phyloP scores from a whole-genome alignment of 2,888 invertebrate genomes.

The Diarsia dahlii region DNA sequence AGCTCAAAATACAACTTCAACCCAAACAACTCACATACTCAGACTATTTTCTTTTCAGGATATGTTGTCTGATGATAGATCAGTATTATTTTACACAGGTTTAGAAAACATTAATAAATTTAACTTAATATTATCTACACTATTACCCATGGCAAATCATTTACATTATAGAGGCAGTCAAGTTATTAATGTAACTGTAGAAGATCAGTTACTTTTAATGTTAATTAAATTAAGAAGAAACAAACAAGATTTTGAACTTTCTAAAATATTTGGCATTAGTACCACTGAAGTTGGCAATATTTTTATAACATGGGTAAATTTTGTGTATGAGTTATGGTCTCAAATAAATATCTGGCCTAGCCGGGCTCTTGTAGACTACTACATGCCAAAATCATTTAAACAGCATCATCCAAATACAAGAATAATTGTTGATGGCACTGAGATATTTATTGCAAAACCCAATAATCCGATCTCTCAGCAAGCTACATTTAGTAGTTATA shows the following conservation, averaged over 20 bases:
- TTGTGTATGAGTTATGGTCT: background rate
- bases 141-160: background rate
- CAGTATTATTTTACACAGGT: background rate
- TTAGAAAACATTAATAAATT: background rate
- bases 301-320: slow-evolving; percentile 1
- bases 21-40: background rate
- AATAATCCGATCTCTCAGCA: too few species aligned
- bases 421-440: too few species aligned
- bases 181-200: too few species aligned
- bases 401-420: too few species aligned
- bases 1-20: background rate
- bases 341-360: background rate
- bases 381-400: too few species aligned
- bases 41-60: background rate
- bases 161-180: background rate
- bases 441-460: too few species aligned
- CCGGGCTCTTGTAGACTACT: too few species aligned
- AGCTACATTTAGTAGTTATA: too few species aligned
- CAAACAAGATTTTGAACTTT: background rate
- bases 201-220: too few species aligned
- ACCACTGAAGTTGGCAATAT: background rate
- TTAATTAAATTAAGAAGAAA: too few species aligned
- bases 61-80: slow-evolving; percentile 3
- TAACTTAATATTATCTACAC: background rate
- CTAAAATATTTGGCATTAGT: slow-evolving; percentile 1